These are phyloP conservation scores for Phrynosoma blainvillii DNA, from an alignment of 2,113 vertebrate species.

Conservation along the genomic window DNA sequence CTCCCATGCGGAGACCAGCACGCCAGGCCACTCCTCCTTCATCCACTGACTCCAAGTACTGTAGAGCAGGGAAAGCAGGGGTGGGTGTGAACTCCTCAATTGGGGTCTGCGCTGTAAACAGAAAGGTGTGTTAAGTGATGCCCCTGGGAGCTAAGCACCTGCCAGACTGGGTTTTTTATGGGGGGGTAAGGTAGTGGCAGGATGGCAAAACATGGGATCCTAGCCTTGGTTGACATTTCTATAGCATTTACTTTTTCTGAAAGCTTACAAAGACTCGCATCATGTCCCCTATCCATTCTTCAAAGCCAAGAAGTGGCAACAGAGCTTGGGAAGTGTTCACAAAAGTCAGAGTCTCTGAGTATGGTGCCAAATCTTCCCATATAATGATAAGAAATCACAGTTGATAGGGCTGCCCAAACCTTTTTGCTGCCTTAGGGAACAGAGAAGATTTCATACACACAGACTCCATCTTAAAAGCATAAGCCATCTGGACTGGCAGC, in stretches of 20 bases:
- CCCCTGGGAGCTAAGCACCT: background rate
- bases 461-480: background rate
- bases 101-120: constrained; percentile 88
- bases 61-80: constrained; percentile 90
- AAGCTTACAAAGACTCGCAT: background rate
- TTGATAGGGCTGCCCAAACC: background rate
- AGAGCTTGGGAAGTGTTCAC: background rate
- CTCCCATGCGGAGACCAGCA: constrained; percentile 91
- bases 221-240: background rate
- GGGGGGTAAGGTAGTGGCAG: background rate
- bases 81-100: constrained; percentile 94
- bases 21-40: constrained; percentile 94
- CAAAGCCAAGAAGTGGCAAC: too few relatives aligned
- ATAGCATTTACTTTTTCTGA: background rate
- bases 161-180: background rate
- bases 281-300: background rate
- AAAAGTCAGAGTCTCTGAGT: background rate
- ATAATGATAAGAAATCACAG: background rate
- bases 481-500: background rate
- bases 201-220: too few relatives aligned
- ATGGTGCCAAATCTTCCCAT: background rate
- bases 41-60: constrained; percentile 93
- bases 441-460: background rate
- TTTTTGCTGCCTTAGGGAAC: background rate
- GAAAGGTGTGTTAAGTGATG: constrained; percentile 64